A percentile compares a stretch with the other conserved stretches of the same genome.
Evolutionary conservation across 2,888 invertebrate genomes (phyloP).

Genomic region (Pristionchus japonicus): DNA sequence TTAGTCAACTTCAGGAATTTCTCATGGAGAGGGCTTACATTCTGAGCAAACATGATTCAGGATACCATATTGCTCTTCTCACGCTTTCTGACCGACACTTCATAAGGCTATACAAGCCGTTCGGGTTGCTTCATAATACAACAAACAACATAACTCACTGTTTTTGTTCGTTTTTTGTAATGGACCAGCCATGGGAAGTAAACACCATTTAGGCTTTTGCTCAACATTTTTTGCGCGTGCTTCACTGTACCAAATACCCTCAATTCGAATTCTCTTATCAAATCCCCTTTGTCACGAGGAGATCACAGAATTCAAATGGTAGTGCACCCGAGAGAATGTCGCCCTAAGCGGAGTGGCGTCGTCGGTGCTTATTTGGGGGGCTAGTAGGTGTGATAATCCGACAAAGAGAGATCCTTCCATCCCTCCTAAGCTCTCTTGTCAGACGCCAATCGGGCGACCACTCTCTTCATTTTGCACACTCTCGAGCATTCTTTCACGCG

Average conservation of each 20-base stretch:
- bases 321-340: neutral
- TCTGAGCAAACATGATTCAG: too few species aligned
- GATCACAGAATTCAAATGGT: neutral
- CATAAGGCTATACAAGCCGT: too few species aligned
- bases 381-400: constrained; percentile 34
- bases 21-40: neutral
- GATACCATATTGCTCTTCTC: too few species aligned
- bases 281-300: neutral
- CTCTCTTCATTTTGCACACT: neutral
- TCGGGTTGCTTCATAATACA: too few species aligned
- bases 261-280: too few species aligned
- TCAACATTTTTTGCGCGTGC: too few species aligned
- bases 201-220: too few species aligned
- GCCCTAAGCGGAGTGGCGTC: neutral
- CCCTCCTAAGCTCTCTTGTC: neutral
- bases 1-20: neutral
- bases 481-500: neutral
- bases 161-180: too few species aligned
- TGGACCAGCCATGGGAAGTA: too few species aligned
- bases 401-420: neutral
- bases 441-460: neutral
- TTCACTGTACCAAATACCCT: too few species aligned
- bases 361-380: neutral
- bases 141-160: too few species aligned
- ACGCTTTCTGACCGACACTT: too few species aligned